Base-by-base conservation (phyloP, 2,797 vertebrate species). In the Gambelia wislizenii region DNA sequence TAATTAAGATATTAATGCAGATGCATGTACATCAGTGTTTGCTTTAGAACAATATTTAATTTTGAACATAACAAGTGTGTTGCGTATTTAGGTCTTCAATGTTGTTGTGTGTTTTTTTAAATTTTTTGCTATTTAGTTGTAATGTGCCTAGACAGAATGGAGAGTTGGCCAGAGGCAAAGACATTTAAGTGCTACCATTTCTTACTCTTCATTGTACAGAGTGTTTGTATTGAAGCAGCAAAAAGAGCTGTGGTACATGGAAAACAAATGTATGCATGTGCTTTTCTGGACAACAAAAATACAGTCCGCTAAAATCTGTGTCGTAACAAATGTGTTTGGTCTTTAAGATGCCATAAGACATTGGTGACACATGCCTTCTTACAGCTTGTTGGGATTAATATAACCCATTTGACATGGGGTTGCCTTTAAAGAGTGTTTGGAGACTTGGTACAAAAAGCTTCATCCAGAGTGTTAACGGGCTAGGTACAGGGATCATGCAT, bases 61-160 rank as follows among this genome's bases (percentile, higher is more conserved):
- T 67, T 89, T 44, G n/a, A 86, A 89, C 36, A 42, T 61, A 76
- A 82, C n/a, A 33, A 92, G 69, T 1, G 10, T 87, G 49, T 87
- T 92, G 36, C 22, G 2, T 91, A 92, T 93, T 83, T 76, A 67
- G 56, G 27, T 27, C 27, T 69, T 72, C 42, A 54, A 39, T 27
- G 14, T 80, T n/a, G 39, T 52, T 36, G 36, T 80, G 8, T 36
- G 36, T 56, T 81, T 39, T 22, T 81, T 59, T 12, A n/a, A n/a
- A 36, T 81, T 82, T 6, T 75, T 59, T 79, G 49, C 5, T 59
- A 22, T 39, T 80, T 79, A 6, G 54, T 74, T 82, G 42, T 78
- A 18, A 54, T 27, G 75, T 18, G 79, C 0, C 30, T 16, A 81
- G 74, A 70, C 49, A 64, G 27, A 85, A 89, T 78, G 86, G 56